Evolutionary conservation across 2,888 invertebrate species (phyloP), one percentile per base, ranked within the genome.

Genomic region (Apodemia duryi): DNA sequence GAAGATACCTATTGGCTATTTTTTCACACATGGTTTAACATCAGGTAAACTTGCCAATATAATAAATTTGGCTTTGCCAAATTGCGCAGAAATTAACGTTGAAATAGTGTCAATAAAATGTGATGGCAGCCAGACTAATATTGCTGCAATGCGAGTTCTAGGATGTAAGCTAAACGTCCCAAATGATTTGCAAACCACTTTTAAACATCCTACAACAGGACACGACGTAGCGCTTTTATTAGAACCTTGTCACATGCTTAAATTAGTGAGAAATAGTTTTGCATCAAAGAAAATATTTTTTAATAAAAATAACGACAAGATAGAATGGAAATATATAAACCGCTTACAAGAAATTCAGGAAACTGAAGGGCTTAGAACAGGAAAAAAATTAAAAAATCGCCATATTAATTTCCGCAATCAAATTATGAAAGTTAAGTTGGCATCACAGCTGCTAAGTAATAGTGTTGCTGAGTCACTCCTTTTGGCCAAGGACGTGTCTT

Each of bases 1-100:
- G 77, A 77, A 78, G 69, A 65, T 79, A 29, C 76, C 77, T 6
- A 62, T 79, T 6, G 75, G 68, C 2, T 78, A 78, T 68, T 79
- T 77, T 69, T 71, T 78, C 11, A 46, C 69, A 72, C 10, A 67
- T 73, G 21, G 71, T 74, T 6, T 43, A 77, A 41, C 64, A 38
- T 29, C 70, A 68, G 9, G 62, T 67, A 38, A 68, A 72, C 71
- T 73, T 68, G 70, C 69, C 51, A 72, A 69, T 65, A 51, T 72
- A 29, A 69, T 74, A 6, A 69, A 69, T 54, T 65, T 49, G 4
- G 52, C 38, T 28, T 57, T 72, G 4, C 21, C 7, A 3, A 72
- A 71, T 66, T 71, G 70, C 46, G 51, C 67, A 35, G 68, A 69
- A 11, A 13, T n/a, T 4, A 49, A 46, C 6, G 32, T 63, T 11